These are phyloP conservation scores for Oreocharis arfaki DNA, from an alignment of 2,113 vertebrate genomes.

Conservation along the genomic window DNA sequence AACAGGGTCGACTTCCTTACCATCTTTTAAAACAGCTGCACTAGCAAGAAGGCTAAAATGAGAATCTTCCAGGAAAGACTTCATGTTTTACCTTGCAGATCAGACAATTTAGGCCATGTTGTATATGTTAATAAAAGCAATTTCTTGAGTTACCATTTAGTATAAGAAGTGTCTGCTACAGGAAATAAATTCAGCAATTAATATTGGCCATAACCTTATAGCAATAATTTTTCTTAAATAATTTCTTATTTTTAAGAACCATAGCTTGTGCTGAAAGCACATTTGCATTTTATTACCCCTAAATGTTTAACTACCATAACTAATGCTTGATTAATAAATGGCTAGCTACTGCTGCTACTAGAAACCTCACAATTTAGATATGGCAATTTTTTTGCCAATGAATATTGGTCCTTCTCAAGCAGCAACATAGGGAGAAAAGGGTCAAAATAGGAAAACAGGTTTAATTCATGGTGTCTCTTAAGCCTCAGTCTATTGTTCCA, in stretches of 20 bases:
- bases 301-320: constrained; percentile 68
- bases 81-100: background rate
- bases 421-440: background rate
- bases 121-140: constrained; percentile 44
- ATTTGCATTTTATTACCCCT: constrained; percentile 73
- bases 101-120: background rate
- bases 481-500: background rate
- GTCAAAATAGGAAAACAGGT: background rate
- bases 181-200: constrained; percentile 76
- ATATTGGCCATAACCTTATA: constrained; percentile 71
- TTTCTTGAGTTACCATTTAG: constrained; percentile 71
- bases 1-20: background rate
- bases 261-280: constrained; percentile 44
- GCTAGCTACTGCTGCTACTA: constrained; percentile 7
- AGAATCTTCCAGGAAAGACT: background rate
- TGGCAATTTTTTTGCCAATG: background rate
- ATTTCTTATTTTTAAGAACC: constrained; percentile 60
- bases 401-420: background rate
- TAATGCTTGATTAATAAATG: constrained; percentile 69
- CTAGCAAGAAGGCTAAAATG: background rate
- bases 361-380: background rate
- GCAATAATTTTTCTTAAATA: constrained; percentile 65
- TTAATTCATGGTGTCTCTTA: background rate
- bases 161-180: constrained; percentile 70
- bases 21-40: background rate